Evolutionary conservation across 2,113 vertebrate genomes (phyloP).

Genomic region (Epinephelus fuscoguttatus): DNA sequence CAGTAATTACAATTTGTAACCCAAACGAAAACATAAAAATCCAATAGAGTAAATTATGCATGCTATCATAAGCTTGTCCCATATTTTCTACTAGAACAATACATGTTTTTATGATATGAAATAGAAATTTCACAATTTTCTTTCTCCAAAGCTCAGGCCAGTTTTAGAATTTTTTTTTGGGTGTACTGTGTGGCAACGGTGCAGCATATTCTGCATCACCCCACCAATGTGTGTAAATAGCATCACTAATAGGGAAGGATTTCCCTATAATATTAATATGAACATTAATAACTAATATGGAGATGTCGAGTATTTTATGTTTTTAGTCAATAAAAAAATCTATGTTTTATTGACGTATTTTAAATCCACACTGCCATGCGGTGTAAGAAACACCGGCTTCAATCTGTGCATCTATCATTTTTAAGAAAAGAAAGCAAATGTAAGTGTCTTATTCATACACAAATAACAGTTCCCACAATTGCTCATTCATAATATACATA

Average conservation of each 20-base stretch:
- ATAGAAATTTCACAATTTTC: neutral
- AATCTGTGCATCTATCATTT: neutral
- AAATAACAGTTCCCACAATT: neutral
- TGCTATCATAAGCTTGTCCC: rapidly evolving
- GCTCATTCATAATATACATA: conserved; percentile 9
- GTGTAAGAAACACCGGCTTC: neutral
- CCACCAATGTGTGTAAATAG: too few species aligned
- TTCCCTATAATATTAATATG: neutral
- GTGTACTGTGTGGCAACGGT: neutral
- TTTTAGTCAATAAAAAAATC: neutral
- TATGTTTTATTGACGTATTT: neutral
- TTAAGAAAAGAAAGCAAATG: neutral
- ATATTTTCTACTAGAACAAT: neutral
- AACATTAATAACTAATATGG: neutral
- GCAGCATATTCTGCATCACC: neutral
- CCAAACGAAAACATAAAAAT: conserved; percentile 12
- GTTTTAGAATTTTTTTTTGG: conserved; percentile 1
- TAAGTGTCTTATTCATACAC: neutral
- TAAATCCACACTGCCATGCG: neutral
- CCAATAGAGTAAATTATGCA: neutral
- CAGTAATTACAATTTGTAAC: neutral
- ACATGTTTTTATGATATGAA: neutral
- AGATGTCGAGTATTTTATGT: neutral
- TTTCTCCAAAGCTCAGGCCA: neutral
- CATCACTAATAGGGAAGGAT: neutral